Conservation (phyloP, 2,113 vertebrate genomes). For the Poecile atricapillus region DNA sequence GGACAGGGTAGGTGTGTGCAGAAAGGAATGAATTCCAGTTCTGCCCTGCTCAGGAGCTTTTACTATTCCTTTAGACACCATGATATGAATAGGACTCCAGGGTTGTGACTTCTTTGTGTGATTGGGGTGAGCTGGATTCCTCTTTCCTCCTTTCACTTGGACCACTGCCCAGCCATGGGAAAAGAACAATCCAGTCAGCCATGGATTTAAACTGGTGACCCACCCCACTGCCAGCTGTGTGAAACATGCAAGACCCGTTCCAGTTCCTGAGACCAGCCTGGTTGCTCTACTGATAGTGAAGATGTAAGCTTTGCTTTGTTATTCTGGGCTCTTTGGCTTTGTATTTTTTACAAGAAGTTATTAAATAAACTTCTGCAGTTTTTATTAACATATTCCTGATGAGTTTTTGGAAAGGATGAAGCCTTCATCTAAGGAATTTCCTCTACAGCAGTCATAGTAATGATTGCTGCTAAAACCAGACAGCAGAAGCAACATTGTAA, state of each 20-base stretch:
- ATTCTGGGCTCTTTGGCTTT: background rate
- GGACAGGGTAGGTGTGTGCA: background rate
- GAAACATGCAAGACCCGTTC: background rate
- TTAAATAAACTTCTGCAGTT: background rate
- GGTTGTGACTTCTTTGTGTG: background rate
- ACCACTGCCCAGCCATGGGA: background rate
- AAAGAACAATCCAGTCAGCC: background rate
- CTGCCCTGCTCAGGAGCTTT: background rate
- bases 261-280: background rate
- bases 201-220: accelerated
- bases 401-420: background rate
- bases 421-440: background rate
- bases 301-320: background rate
- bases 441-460: background rate
- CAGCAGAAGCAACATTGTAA: background rate
- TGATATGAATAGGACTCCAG: background rate
- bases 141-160: background rate
- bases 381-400: background rate
- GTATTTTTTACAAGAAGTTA: background rate
- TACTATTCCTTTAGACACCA: background rate
- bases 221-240: background rate
- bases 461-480: background rate
- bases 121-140: background rate
- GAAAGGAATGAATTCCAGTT: background rate
- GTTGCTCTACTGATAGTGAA: background rate